Conservation (phyloP, 53 echinoderm and acorn worm genomes). For the Echinometra lucunter region DNA sequence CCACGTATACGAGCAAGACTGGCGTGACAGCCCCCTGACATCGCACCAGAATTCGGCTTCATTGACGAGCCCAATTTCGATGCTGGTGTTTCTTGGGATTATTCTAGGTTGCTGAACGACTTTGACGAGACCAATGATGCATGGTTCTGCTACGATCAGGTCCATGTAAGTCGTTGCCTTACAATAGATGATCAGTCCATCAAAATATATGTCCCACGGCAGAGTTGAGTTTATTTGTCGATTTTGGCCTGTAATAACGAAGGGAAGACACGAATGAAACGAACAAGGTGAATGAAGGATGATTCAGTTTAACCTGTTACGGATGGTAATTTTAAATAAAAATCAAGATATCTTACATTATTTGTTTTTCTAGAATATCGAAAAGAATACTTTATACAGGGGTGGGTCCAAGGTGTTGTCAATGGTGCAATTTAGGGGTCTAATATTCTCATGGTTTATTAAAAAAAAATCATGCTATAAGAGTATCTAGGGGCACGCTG, state of each 20-base stretch:
- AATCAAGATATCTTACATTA: too few relatives aligned
- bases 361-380: too few relatives aligned
- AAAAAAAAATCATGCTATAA: too few relatives aligned
- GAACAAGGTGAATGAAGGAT: too few relatives aligned
- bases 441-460: too few relatives aligned
- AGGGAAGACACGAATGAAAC: not conserved
- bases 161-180: not conserved
- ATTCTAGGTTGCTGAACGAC: not conserved
- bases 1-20: constrained; percentile 7
- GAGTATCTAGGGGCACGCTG: too few relatives aligned
- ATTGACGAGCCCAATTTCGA: not conserved
- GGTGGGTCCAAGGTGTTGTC: too few relatives aligned
- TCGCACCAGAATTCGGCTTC: constrained; percentile 9
- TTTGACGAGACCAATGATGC: constrained; percentile 35
- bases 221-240: not conserved
- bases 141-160: not conserved
- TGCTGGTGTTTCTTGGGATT: constrained; percentile 9
- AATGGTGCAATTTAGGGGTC: too few relatives aligned
- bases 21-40: not conserved
- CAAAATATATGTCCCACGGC: not conserved
- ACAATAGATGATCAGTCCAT: not conserved
- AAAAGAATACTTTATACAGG: too few relatives aligned
- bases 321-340: too few relatives aligned
- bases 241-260: not conserved
- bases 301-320: too few relatives aligned